Conservation (phyloP, 2,113 vertebrate species). For the Zosterops pallidus region DNA sequence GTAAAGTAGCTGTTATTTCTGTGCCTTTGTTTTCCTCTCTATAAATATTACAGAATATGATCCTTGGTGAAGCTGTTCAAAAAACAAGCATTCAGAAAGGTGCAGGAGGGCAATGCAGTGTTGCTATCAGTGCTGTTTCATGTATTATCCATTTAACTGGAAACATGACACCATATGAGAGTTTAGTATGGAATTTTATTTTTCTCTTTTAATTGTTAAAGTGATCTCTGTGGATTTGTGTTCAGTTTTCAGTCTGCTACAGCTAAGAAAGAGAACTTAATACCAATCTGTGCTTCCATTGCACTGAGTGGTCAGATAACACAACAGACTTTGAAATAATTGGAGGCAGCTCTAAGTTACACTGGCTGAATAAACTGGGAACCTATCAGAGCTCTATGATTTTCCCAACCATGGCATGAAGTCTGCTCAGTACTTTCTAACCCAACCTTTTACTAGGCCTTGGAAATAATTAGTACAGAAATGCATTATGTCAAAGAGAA, state of each 20-base stretch:
- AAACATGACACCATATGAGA: neutral
- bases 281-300: neutral
- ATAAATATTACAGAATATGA: neutral
- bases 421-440: neutral
- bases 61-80: neutral
- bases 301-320: neutral
- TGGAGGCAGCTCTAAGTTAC: neutral
- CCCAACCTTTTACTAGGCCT: neutral
- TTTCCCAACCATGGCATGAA: neutral
- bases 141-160: neutral
- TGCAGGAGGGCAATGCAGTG: neutral
- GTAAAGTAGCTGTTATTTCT: neutral
- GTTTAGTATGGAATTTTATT: neutral
- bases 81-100: neutral
- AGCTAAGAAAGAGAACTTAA: neutral
- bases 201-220: neutral
- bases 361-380: neutral
- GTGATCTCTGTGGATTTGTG: neutral
- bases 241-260: neutral
- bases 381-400: neutral
- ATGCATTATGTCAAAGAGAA: neutral
- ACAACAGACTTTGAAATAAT: neutral
- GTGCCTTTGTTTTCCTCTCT: neutral
- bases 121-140: neutral
- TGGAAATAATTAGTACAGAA: neutral